Conservation (phyloP, 2,797 vertebrate species). For the Nasua narica region DNA sequence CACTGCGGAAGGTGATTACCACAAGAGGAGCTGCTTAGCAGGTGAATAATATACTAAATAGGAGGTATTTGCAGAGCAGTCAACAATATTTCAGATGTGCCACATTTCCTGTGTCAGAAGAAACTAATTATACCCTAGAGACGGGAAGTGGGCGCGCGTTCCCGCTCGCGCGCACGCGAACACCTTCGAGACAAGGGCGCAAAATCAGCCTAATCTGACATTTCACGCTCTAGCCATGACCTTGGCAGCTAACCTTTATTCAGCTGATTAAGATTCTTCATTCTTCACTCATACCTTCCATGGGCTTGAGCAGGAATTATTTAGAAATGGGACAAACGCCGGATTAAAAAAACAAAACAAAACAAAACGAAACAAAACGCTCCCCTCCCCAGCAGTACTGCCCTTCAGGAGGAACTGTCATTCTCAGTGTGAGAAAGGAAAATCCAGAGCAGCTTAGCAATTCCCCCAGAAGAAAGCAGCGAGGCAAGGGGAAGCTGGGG, state of each 20-base stretch:
- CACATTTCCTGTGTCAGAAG: neutral
- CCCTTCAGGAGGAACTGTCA: neutral
- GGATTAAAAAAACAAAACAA: neutral
- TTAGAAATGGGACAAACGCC: neutral
- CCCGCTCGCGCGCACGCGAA: rapidly evolving
- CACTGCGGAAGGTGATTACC: neutral
- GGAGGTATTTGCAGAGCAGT: neutral
- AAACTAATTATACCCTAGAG: neutral
- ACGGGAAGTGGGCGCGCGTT: neutral
- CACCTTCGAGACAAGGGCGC: neutral
- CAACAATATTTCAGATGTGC: neutral
- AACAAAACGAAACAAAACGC: neutral
- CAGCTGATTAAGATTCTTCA: neutral
- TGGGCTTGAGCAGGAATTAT: neutral
- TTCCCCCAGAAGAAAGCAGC: neutral
- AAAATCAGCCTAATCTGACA: neutral
- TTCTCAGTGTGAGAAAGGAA: neutral
- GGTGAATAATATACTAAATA: neutral
- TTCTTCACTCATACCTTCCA: neutral
- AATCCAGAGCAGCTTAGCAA: neutral
- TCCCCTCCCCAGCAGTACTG: neutral
- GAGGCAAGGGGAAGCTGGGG: neutral
- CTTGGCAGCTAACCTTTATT: neutral
- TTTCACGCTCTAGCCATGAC: neutral
- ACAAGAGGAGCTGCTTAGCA: neutral